Conservation (phyloP, 2,797 vertebrate species). For the Etheostoma nigrum region DNA sequence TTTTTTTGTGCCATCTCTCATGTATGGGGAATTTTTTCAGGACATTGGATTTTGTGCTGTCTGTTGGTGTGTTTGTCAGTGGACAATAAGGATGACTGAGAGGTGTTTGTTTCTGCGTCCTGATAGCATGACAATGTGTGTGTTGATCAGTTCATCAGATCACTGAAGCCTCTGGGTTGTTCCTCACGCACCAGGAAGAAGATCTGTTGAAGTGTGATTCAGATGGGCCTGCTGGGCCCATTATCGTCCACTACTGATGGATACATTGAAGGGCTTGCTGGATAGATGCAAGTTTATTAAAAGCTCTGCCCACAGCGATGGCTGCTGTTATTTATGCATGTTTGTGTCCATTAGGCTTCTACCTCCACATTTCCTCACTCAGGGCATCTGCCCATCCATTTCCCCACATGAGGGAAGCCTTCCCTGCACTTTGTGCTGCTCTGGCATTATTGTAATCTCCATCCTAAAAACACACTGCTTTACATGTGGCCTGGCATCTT, state of each 20-base stretch:
- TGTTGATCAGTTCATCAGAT: constrained; percentile 75
- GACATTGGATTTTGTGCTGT: constrained; percentile 47
- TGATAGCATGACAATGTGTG: constrained; percentile 75
- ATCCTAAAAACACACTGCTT: constrained; percentile 89
- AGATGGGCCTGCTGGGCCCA: constrained; percentile 80
- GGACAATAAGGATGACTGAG: constrained; percentile 69
- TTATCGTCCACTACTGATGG: constrained; percentile 80
- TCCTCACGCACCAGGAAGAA: constrained; percentile 57
- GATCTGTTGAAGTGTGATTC: constrained; percentile 81
- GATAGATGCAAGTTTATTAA: constrained; percentile 87
- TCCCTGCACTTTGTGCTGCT: constrained; percentile 84
- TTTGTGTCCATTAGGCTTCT: constrained; percentile 99
- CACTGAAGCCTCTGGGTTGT: constrained; percentile 66
- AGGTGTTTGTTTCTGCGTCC: constrained; percentile 69
- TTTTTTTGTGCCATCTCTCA: constrained; percentile 30
- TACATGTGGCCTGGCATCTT: constrained; percentile 94
- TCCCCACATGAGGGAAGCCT: constrained; percentile 75
- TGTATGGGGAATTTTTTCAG: constrained; percentile 65
- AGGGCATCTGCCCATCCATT: constrained; percentile 81
- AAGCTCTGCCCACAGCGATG: constrained; percentile 81
- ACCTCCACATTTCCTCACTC: constrained; percentile 90
- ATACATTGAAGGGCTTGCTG: constrained; percentile 77
- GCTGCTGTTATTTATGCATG: constrained; percentile 96
- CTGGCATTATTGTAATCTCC: constrained; percentile 95
- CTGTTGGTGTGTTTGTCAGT: constrained; percentile 59